Conservation (phyloP, 2,113 vertebrate genomes). For the Lasiurus cinereus region DNA sequence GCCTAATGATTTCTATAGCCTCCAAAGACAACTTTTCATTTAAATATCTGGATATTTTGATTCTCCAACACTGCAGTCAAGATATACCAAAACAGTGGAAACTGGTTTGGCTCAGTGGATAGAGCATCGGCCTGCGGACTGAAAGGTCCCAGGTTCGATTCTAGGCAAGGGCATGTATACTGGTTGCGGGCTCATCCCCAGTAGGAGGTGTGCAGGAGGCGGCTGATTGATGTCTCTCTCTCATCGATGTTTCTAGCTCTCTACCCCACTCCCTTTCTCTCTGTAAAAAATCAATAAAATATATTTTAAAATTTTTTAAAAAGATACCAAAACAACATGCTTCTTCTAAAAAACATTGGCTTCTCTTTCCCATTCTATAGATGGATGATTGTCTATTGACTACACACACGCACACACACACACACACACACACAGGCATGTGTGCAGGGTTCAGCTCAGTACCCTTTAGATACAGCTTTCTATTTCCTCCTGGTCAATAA, state of each 20-base stretch:
- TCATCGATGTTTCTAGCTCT: too few relatives aligned
- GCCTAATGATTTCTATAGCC: neutral
- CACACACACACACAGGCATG: neutral
- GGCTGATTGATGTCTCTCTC: too few relatives aligned
- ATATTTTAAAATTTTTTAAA: too few relatives aligned
- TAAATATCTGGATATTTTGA: neutral
- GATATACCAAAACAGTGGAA: neutral
- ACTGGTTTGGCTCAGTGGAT: too few relatives aligned
- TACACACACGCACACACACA: neutral
- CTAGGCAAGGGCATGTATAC: too few relatives aligned
- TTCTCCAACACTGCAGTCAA: neutral
- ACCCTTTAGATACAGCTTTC: neutral
- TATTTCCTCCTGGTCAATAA: slow-evolving; percentile 5
- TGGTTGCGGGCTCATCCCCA: too few relatives aligned
- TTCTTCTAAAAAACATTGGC: neutral
- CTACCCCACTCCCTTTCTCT: too few relatives aligned
- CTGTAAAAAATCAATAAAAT: too few relatives aligned
- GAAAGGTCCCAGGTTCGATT: too few relatives aligned
- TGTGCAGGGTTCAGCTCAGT: rapidly evolving
- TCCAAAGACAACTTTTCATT: neutral
- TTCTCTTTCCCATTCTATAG: neutral
- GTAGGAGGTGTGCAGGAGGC: too few relatives aligned
- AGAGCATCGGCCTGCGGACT: too few relatives aligned
- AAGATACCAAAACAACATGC: neutral
- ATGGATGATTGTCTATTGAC: neutral